Evolutionary conservation across 2,888 invertebrate species (phyloP), one percentile per base, ranked within the genome.

Genomic region (Adelognathus sp.): DNA sequence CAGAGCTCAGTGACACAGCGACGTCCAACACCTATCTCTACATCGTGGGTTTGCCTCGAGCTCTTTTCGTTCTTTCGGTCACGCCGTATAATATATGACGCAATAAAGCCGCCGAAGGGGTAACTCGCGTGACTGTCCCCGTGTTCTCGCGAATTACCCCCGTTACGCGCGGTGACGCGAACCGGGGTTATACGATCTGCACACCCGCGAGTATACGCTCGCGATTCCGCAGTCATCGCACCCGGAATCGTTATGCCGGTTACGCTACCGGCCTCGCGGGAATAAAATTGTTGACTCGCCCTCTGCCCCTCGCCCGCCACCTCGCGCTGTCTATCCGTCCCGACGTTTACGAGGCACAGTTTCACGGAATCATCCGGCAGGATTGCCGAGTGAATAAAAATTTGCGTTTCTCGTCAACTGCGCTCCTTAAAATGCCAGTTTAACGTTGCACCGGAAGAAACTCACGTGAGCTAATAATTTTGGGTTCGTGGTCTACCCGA

Each of bases 1-100:
- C n/a, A n/a, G n/a, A n/a, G n/a, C n/a, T n/a, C n/a, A n/a, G n/a
- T n/a, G n/a, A n/a, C n/a, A n/a, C n/a, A n/a, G n/a, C n/a, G n/a
- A n/a, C n/a, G n/a, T n/a, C 33, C 21, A 63, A 50, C 16, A 21
- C 16, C 36, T n/a, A n/a, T n/a, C n/a, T n/a, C 18, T 39, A 39
- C 18, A 27, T 27, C 27, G 41, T 46, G 36, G 44, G 33, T 61
- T 31, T 14, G 52, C 71, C 33, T 7, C 44, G 63, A 33, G 63
- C 72, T 74, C 50, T 79, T 74, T 50, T 44, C 54, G 56, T 52
- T 72, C 70, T 76, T 72, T 79, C 72, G 74, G 67, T 72, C 64
- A 52, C 39, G 52, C 29, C 64, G 61, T 71, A 74, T 80, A 76
- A 82, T 82, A 80, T 80, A 80, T 79, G 76, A 74, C 69, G 82